These are phyloP conservation scores for Strix aluco DNA, from an alignment of 2,113 vertebrate genomes.

Conservation along the genomic window DNA sequence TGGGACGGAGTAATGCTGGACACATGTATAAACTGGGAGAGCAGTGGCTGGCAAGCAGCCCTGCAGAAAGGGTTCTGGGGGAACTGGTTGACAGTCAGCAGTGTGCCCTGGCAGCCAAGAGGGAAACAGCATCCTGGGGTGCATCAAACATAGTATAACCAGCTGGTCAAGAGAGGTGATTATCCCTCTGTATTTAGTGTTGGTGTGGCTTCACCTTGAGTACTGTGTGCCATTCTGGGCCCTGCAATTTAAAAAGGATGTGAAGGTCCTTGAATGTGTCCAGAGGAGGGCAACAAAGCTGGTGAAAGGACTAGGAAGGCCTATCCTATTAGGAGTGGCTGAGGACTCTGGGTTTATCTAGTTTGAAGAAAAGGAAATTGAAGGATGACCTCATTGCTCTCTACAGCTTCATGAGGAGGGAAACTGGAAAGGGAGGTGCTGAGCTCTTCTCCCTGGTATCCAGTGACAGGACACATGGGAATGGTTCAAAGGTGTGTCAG, in stretches of 20 bases:
- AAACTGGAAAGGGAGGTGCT: background rate
- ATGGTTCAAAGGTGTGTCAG: background rate
- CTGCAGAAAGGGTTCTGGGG: background rate
- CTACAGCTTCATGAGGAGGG: background rate
- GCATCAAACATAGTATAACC: background rate
- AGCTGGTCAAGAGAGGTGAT: background rate
- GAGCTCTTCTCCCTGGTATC: background rate
- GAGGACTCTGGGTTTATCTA: background rate
- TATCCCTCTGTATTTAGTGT: background rate
- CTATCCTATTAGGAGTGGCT: background rate
- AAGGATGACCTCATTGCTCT: background rate
- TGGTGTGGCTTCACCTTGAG: background rate
- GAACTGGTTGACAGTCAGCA: background rate
- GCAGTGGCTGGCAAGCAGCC: background rate
- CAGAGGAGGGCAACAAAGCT: background rate
- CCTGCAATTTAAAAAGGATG: background rate
- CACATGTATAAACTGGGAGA: background rate
- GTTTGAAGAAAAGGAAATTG: background rate
- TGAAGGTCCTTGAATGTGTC: background rate
- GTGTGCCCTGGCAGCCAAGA: background rate
- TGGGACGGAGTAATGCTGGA: background rate
- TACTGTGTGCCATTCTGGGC: background rate
- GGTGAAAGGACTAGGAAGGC: background rate
- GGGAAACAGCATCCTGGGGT: background rate
- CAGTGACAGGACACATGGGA: background rate